Evolutionary conservation across 1,140 invertebrate genomes (phyloP), one percentile per base, ranked within the genome.

Genomic region (Eueides isabella): DNA sequence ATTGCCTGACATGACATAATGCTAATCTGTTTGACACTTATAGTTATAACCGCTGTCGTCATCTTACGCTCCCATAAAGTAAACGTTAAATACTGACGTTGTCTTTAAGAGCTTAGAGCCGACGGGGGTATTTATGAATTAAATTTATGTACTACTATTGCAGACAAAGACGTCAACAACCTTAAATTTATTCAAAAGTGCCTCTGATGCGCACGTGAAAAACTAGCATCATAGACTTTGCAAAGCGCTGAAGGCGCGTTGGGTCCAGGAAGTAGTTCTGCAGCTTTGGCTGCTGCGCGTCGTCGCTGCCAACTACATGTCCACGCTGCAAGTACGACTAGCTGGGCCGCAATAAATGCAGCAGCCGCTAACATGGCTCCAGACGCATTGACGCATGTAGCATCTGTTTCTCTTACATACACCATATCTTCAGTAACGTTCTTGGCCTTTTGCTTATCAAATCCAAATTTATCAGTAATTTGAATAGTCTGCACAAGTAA

Each of bases 401-500:
- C 84, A 71, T 94, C 92, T 63, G 92, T 91, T 67, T 93, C 90
- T 72, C 95, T 94, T 31, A 95, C 94, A 83, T 94, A 95, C 62
- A 96, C 94, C 41, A 94, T 94, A 81, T 95, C 94, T 77, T 94
- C 94, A 63, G 90, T 89, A 31, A 90, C 79, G 70, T 91, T 92
- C 88, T 93, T 89, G 19, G 87, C 81, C 26, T 88, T 91, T 79
- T 95, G 94, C 80, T 94, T 94, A 78, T 97, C 96, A 92, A 97
- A 97, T 12, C 96, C 97, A 88, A 98, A 98, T 84, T 98, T 98
- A 92, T 98, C 98, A 23, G 97, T 97, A 83, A 98, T 98, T 88
- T 98, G 97, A 83, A 98, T 98, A 30, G 97, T 97, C 85, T 98
- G 97, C 19, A 98, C 97, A 29, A 98, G 94, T 12, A 98, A 94